Conservation (phyloP, 2,113 vertebrate species). For the Dendrocopos noguchii region DNA sequence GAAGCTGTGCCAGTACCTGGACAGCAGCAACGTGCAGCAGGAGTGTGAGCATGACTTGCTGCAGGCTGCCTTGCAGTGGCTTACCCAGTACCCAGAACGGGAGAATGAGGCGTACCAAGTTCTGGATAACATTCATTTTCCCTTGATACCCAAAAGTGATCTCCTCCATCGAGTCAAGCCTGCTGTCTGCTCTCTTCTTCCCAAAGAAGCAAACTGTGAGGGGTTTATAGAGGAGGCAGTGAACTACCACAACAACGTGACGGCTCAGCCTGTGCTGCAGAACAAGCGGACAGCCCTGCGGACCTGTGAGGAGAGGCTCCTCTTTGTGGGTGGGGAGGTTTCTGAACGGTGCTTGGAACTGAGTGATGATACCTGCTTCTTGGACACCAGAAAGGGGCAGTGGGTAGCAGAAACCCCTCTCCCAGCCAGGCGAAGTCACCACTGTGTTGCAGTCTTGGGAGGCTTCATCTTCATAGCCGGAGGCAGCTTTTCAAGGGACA, state of each 20-base stretch:
- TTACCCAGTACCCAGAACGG: constrained; percentile 84
- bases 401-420: constrained; percentile 91
- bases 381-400: constrained; percentile 76
- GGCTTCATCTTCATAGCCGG: constrained; percentile 92
- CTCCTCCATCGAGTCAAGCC: constrained; percentile 86
- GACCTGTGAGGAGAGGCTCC: constrained; percentile 81
- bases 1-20: constrained; percentile 88
- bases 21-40: constrained; percentile 86
- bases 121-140: constrained; percentile 89
- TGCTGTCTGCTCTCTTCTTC: constrained; percentile 82
- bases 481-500: constrained; percentile 91
- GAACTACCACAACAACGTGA: constrained; percentile 83
- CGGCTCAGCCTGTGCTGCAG: constrained; percentile 88
- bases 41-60: constrained; percentile 88
- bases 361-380: constrained; percentile 88
- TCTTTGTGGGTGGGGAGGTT: constrained; percentile 93
- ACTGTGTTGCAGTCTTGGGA: constrained; percentile 89
- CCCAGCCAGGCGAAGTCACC: constrained; percentile 89
- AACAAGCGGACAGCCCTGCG: constrained; percentile 81
- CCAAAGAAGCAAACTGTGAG: constrained; percentile 82
- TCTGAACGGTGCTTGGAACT: constrained; percentile 92
- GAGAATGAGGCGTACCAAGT: constrained; percentile 79
- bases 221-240: constrained; percentile 88
- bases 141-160: constrained; percentile 85
- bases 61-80: constrained; percentile 89